Evolutionary conservation across 92 coral and sea anemone genomes (phyloP).

Genomic region (Muricea muricata): DNA sequence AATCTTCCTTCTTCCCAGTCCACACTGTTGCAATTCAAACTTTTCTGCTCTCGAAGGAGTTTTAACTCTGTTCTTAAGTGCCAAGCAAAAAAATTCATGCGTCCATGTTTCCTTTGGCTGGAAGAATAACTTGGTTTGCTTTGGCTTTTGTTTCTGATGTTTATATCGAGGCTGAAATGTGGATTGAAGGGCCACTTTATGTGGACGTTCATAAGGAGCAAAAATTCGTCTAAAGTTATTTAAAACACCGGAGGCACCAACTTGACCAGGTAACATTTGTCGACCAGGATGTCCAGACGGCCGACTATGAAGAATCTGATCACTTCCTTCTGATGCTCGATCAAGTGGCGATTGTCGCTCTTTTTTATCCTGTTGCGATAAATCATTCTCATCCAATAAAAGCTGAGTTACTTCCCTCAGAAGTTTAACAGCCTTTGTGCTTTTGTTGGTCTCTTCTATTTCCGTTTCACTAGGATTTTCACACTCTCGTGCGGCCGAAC

Average conservation of each 20-base stretch:
- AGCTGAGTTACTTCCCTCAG: too few species aligned
- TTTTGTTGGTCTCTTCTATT: too few species aligned
- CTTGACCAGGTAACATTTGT: neutral
- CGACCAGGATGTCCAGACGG: too few species aligned
- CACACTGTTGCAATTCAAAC: neutral
- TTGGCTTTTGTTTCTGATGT: neutral
- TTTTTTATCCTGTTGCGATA: too few species aligned
- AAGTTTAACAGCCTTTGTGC: too few species aligned
- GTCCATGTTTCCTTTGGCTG: constrained; percentile 45
- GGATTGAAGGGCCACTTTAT: neutral
- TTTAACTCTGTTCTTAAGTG: neutral
- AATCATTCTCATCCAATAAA: too few species aligned
- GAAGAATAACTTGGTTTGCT: neutral
- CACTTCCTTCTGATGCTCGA: too few species aligned
- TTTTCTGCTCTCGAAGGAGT: neutral
- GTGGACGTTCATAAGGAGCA: constrained; percentile 39
- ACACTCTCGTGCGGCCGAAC: too few species aligned
- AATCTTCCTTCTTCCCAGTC: neutral
- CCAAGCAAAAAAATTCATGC: constrained; percentile 41
- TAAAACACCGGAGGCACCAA: constrained; percentile 10
- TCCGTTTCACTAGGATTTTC: too few species aligned
- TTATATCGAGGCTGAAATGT: neutral
- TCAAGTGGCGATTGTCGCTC: too few species aligned
- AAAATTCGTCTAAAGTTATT: constrained; percentile 38
- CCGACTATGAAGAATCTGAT: too few species aligned